Evolutionary conservation across 2,888 invertebrate species (phyloP), one percentile per base, ranked within the genome.

Genomic region (Mimas tiliae): DNA sequence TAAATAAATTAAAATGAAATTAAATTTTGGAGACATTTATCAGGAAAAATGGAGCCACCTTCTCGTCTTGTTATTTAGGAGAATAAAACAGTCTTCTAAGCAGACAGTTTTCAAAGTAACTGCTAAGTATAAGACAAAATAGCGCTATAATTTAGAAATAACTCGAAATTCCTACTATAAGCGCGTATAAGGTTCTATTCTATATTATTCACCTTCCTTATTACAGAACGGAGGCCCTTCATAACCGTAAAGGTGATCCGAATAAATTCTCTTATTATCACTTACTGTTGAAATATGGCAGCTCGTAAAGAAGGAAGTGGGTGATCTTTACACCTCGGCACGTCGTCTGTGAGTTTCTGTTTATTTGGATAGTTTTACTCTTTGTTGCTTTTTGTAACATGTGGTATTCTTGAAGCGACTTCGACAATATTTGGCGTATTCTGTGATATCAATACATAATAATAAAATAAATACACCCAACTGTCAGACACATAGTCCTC

Each of bases 231-330:
- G 34, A 38, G 53, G 38, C 11, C 58, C 42, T 19, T 58, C 58
- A 58, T 58, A 58, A 42, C 38, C 19, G 38, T 58, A 58, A 58
- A 42, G 58, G 58, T 58, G 58, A 38, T 58, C 19, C 58, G 38
- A 12, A 58, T 58, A 27, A 27, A 58, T 42, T 58, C 58, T 0
- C 38, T 19, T 58, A 42, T 42, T 58, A 58, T 58, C 58, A 38
- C 19, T 42, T 42, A 19, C 58, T 19, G 58, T 19, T 58, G 42
- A 58, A 58, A 58, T 58, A 58, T 58, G 21, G 19, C 42, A 33
- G 58, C 4, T 58, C 38, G 42, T 58, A 58, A 58, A 58, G n/a
- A 58, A 14, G 7, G 16, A 42, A 58, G 19, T 58, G 19, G 14
- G 19, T 58, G 38, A 42, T 58, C 52, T 42, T n/a, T 33, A 14